A percentile compares a stretch with the other conserved stretches of the same genome.
Evolutionary conservation across 2,113 vertebrate species (phyloP).

Genomic region (Bos javanicus): DNA sequence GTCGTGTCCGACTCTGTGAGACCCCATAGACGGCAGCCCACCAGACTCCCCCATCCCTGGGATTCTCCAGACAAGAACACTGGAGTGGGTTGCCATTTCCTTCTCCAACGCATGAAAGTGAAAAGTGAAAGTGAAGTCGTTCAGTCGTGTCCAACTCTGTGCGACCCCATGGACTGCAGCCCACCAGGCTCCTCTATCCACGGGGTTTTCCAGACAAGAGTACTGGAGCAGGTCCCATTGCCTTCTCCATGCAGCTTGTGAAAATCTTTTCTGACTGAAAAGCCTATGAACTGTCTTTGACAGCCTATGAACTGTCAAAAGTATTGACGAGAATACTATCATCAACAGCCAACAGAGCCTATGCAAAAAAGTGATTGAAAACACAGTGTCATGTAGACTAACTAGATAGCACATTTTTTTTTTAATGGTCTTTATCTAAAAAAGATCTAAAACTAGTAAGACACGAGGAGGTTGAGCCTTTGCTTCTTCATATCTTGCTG

Average conservation of each 20-base stretch:
- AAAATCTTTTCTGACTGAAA: background rate
- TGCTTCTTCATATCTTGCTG: background rate
- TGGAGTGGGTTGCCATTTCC: too few relatives aligned
- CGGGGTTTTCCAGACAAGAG: too few relatives aligned
- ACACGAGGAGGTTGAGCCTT: background rate
- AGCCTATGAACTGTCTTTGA: background rate
- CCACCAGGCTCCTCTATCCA: accelerated
- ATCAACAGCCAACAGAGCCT: background rate
- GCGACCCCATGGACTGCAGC: too few relatives aligned
- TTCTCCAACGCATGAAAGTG: too few relatives aligned
- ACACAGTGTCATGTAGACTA: background rate
- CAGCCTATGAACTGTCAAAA: background rate
- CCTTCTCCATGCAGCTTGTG: background rate
- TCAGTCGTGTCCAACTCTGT: accelerated
- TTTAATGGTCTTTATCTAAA: background rate
- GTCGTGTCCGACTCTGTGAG: too few relatives aligned
- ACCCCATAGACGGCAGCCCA: too few relatives aligned
- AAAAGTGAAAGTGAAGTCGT: too few relatives aligned
- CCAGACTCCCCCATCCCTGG: accelerated
- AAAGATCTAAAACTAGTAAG: background rate
- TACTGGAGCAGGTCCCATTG: too few relatives aligned
- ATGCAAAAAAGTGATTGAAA: background rate
- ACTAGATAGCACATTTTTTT: background rate
- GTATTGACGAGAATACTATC: background rate
- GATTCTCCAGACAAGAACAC: too few relatives aligned